Conservation (phyloP, 2,797 vertebrate species). For the Avahi laniger region DNA sequence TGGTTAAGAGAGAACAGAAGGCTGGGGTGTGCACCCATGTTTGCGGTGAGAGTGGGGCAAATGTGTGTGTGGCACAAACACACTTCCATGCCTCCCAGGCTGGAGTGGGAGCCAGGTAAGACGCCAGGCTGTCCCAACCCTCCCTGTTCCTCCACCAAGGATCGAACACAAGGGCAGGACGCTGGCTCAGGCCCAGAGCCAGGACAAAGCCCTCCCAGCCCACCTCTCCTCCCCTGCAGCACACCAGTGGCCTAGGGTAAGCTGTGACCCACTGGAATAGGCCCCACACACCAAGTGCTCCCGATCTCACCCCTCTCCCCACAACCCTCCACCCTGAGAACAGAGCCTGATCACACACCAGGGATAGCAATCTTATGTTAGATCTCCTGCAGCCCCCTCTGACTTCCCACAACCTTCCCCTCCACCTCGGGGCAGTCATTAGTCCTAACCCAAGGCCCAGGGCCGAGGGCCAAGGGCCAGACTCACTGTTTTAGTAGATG, state of each 20-base stretch:
- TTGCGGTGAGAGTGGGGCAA: not conserved
- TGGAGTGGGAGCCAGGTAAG: not conserved
- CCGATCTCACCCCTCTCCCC: not conserved
- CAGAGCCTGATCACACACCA: not conserved
- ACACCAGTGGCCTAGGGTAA: not conserved
- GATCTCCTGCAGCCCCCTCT: not conserved
- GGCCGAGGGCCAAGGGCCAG: conserved; percentile 12
- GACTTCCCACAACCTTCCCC: not conserved
- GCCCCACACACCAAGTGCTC: not conserved
- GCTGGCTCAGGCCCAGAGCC: not conserved
- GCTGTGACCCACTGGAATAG: not conserved
- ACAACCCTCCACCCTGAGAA: not conserved
- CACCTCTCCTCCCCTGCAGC: not conserved
- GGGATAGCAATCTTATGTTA: not conserved
- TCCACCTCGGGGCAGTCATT: not conserved
- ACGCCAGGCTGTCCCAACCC: not conserved
- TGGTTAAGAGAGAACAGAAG: not conserved
- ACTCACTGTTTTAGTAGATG: conserved; percentile 96
- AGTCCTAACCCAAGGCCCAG: not conserved
- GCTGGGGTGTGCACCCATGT: not conserved
- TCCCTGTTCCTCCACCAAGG: not conserved
- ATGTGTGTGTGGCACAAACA: not conserved
- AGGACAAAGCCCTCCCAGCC: not conserved
- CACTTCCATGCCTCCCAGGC: not conserved
- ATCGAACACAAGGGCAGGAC: not conserved